Conservation (phyloP, 2,113 vertebrate genomes). For the Etheostoma cragini region DNA sequence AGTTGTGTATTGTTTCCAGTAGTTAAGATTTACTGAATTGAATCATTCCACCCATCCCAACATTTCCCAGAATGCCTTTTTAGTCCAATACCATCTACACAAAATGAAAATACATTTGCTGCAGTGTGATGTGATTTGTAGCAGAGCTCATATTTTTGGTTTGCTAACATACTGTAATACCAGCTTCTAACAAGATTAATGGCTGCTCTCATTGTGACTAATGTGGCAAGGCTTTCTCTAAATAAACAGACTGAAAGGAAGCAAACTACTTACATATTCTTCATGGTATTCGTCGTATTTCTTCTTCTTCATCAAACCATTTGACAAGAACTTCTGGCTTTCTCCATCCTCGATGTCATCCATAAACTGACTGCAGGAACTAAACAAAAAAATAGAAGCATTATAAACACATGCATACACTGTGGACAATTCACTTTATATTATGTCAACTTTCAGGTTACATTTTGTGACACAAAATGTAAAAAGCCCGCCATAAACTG, state of each 20-base stretch:
- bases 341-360: slow-evolving; percentile 89
- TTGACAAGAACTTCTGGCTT: slow-evolving; percentile 93
- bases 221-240: neutral
- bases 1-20: neutral
- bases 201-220: neutral
- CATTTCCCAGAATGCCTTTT: slow-evolving; percentile 22
- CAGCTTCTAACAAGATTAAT: neutral
- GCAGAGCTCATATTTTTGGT: neutral
- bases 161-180: neutral
- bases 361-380: slow-evolving; percentile 86
- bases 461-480: neutral
- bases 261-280: slow-evolving; percentile 89
- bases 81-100: neutral
- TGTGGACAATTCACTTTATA: neutral
- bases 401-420: neutral
- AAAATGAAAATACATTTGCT: neutral
- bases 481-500: neutral
- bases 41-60: neutral
- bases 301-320: slow-evolving; percentile 90
- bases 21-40: slow-evolving; percentile 7
- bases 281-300: slow-evolving; percentile 91
- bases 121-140: neutral
- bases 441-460: neutral
- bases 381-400: neutral
- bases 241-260: neutral